Evolutionary conservation across 1,140 invertebrate genomes (phyloP).

Genomic region (Lordiphosa stackelbergi): DNA sequence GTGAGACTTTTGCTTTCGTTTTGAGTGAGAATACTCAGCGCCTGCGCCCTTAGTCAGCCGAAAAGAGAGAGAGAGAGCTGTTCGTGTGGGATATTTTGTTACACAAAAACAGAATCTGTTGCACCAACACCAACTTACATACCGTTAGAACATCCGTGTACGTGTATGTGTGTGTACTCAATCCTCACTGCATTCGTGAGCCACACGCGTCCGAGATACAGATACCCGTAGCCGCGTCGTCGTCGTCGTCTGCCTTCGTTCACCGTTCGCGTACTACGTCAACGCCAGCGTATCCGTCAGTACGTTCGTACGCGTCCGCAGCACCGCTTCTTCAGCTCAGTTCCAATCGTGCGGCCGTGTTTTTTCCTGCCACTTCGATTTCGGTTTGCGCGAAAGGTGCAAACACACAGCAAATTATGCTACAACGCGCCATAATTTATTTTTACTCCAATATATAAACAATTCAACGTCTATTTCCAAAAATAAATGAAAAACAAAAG

Average conservation of each 20-base stretch:
- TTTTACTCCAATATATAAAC: constrained; percentile 72
- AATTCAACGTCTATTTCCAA: constrained; percentile 67
- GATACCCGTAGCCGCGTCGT: too few species aligned
- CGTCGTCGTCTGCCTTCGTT: constrained; percentile 10
- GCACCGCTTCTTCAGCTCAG: constrained; percentile 64
- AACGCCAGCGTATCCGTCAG: constrained; percentile 68
- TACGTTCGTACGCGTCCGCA: constrained; percentile 73
- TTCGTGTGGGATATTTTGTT: constrained; percentile 55
- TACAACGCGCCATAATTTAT: constrained; percentile 52
- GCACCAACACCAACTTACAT: constrained; percentile 37
- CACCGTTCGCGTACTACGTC: constrained; percentile 63
- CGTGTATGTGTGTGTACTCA: constrained; percentile 34
- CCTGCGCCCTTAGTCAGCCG: constrained; percentile 35
- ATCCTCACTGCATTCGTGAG: constrained; percentile 24
- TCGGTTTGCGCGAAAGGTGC: constrained; percentile 2
- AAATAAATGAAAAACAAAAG: constrained; percentile 52
- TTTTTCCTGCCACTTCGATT: constrained; percentile 37
- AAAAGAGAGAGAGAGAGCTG: constrained; percentile 6
- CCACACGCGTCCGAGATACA: constrained; percentile 13
- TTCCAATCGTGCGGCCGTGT: constrained; percentile 39
- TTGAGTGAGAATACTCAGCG: constrained; percentile 44
- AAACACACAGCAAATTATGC: constrained; percentile 47
- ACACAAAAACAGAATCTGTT: constrained; percentile 61
- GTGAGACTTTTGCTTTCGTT: constrained; percentile 68
- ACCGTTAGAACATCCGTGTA: constrained; percentile 52